A percentile compares a stretch with the other conserved stretches of the same genome.
phyloP scores from a whole-genome alignment of 2,113 vertebrate species.

The Columba livia region DNA sequence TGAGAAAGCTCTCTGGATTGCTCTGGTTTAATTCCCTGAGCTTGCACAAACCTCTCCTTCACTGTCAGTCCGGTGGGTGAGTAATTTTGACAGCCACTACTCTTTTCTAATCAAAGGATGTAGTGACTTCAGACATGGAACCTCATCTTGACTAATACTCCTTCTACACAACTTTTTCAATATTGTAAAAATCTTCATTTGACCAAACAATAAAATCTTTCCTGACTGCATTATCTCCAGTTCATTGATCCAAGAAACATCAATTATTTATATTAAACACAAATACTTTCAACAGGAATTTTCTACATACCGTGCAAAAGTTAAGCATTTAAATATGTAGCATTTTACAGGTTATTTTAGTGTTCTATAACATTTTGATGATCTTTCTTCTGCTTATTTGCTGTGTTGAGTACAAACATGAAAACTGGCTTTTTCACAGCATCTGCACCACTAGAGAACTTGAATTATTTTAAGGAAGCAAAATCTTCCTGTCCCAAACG shows the following conservation, averaged over 20 bases:
- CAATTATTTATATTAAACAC: background rate
- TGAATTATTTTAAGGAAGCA: constrained; percentile 16
- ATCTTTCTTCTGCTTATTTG: background rate
- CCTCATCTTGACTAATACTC: background rate
- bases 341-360: background rate
- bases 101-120: background rate
- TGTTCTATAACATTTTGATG: background rate
- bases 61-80: background rate
- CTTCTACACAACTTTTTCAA: background rate
- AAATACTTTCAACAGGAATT: background rate
- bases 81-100: background rate
- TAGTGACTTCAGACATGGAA: background rate
- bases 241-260: background rate
- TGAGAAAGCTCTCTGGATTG: background rate
- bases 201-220: background rate
- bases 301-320: background rate
- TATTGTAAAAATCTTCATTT: background rate
- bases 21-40: background rate
- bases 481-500: background rate
- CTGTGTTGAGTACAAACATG: background rate
- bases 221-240: background rate
- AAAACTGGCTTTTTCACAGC: background rate
- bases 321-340: background rate
- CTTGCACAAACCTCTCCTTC: background rate
- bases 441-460: constrained; percentile 8